These are phyloP conservation scores for Drosophila pegasa DNA, from an alignment of 2,888 invertebrate species.

Conservation along the genomic window DNA sequence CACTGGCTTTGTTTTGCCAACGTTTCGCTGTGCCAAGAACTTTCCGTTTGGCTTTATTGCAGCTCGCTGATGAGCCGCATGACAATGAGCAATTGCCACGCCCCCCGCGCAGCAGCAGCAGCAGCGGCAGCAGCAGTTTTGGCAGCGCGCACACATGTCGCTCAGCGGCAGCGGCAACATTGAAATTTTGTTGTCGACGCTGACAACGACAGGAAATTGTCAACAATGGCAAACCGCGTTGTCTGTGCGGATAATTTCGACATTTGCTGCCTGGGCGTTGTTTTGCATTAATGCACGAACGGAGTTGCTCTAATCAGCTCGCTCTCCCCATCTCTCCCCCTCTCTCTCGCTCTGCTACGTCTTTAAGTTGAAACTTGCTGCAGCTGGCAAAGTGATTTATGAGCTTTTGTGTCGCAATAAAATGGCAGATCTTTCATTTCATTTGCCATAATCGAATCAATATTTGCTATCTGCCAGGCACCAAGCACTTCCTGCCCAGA, in stretches of 20 bases:
- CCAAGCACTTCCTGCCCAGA: conserved; percentile 51
- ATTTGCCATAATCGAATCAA: conserved; percentile 69
- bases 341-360: not conserved
- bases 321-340: not conserved
- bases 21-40: conserved; percentile 35
- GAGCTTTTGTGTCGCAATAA: conserved; percentile 52
- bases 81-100: conserved; percentile 58
- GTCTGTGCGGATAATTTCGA: conserved; percentile 73
- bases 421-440: conserved; percentile 51
- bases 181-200: conserved; percentile 11
- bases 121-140: conserved; percentile 27
- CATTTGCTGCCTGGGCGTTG: conserved; percentile 56
- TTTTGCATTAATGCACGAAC: conserved; percentile 57
- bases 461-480: conserved; percentile 60
- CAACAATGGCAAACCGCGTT: conserved; percentile 64
- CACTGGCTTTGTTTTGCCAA: conserved; percentile 40
- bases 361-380: conserved; percentile 38
- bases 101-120: conserved; percentile 32
- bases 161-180: conserved; percentile 20
- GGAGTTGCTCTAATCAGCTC: conserved; percentile 62
- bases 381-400: conserved; percentile 54
- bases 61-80: conserved; percentile 61
- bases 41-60: conserved; percentile 41
- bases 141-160: conserved; percentile 38
- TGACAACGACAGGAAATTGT: conserved; percentile 63